Conservation (phyloP, 1,140 invertebrate genomes). For the Hycleus phaleratus region DNA sequence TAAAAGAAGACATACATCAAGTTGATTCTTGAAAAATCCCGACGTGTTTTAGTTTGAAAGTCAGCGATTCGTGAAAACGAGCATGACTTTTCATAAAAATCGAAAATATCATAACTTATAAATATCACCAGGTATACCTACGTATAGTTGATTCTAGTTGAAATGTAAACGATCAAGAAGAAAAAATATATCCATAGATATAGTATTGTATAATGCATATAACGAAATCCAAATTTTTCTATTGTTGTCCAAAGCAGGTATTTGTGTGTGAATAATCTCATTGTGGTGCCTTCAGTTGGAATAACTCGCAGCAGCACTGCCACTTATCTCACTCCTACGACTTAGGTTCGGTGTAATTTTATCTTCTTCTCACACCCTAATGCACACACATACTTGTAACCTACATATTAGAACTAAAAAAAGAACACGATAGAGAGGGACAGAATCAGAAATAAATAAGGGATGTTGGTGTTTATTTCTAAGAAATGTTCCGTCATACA, state of each 20-base stretch:
- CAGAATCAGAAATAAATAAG: no score
- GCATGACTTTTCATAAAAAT: slow-evolving; percentile 28
- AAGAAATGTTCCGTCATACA: no score
- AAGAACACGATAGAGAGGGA: no score
- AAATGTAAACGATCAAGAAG: no score
- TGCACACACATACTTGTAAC: slow-evolving; percentile 1
- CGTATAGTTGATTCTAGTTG: no score
- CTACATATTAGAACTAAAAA: no score
- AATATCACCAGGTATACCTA: no score
- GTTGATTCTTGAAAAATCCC: background rate
- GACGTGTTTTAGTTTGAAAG: slow-evolving; percentile 6
- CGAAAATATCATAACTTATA: slow-evolving; percentile 16
- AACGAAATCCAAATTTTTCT: slow-evolving; percentile 25
- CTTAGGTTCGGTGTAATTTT: background rate
- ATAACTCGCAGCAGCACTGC: slow-evolving; percentile 8
- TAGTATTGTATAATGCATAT: no score
- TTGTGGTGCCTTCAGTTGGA: slow-evolving; percentile 13
- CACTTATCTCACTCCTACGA: slow-evolving; percentile 16
- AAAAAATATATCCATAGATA: no score
- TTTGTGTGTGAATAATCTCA: slow-evolving; percentile 28
- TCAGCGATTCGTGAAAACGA: slow-evolving; percentile 16
- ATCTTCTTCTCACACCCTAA: slow-evolving; percentile 7
- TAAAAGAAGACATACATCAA: slow-evolving; percentile 15
- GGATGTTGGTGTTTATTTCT: no score
- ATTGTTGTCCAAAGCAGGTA: slow-evolving; percentile 26